Conservation (phyloP, 2,113 vertebrate species). For the Merops nubicus region DNA sequence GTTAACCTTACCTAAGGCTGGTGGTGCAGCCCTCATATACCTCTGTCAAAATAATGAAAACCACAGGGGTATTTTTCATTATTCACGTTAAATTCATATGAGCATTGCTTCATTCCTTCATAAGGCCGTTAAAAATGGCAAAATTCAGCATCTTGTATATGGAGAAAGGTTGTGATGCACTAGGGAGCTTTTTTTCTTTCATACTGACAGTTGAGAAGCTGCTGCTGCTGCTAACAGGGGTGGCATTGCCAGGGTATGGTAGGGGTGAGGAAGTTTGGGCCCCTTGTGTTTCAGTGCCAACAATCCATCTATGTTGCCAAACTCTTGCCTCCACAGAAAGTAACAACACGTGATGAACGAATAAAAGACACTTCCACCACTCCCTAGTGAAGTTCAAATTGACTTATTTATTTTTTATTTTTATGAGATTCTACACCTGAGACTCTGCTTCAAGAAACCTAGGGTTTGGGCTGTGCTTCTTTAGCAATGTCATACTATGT, state of each 20-base stretch:
- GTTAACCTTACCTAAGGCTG: not conserved
- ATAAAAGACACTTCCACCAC: not conserved
- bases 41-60: not conserved
- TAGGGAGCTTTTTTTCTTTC: not conserved
- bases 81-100: no score
- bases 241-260: not conserved
- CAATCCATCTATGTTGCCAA: not conserved
- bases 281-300: not conserved
- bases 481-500: not conserved
- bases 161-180: not conserved
- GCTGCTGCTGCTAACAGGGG: not conserved
- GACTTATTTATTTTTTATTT: not conserved
- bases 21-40: not conserved
- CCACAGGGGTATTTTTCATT: not conserved
- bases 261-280: rapidly evolving
- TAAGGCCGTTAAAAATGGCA: not conserved
- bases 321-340: not conserved
- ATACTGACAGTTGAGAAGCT: not conserved
- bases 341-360: rapidly evolving
- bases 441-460: no score
- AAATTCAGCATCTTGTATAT: not conserved
- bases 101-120: no score
- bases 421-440: no score
- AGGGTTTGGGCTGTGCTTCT: no score
- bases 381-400: not conserved